Conservation (phyloP, 2,888 invertebrate genomes). For the Willowsia nigromaculata region DNA sequence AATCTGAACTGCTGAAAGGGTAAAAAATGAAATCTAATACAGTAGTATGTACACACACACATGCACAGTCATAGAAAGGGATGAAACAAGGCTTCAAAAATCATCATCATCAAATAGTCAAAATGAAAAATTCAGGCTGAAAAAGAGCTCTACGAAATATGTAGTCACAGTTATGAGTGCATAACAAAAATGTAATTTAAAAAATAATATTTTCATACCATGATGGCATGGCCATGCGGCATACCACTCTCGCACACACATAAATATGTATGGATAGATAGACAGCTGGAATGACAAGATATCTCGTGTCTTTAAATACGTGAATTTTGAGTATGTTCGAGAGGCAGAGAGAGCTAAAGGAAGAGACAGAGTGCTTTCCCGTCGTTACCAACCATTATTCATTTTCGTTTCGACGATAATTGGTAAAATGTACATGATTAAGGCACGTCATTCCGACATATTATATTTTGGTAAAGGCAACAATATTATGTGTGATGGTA, state of each 20-base stretch:
- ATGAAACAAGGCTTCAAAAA: neutral
- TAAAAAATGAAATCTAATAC: slow-evolving; percentile 2
- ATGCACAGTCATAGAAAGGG: neutral
- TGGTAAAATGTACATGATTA: slow-evolving; percentile 66
- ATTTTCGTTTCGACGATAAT: slow-evolving; percentile 71
- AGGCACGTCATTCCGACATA: slow-evolving; percentile 36
- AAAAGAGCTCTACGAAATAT: neutral
- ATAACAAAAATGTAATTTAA: slow-evolving; percentile 8
- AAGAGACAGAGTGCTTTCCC: slow-evolving; percentile 15
- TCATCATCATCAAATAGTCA: neutral
- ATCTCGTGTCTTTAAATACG: slow-evolving; percentile 34
- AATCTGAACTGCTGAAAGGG: neutral
- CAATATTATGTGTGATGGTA: neutral
- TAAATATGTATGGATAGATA: slow-evolving; percentile 34
- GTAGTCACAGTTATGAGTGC: neutral
- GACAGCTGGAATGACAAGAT: slow-evolving; percentile 49
- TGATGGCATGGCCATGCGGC: neutral
- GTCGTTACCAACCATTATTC: slow-evolving; percentile 54
- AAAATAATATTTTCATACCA: slow-evolving; percentile 24
- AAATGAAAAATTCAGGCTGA: neutral
- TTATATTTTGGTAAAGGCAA: slow-evolving; percentile 38
- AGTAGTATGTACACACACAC: neutral
- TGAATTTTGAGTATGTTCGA: slow-evolving; percentile 5
- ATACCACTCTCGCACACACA: neutral
- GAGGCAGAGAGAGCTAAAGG: neutral